phyloP scores from a whole-genome alignment of 2,888 invertebrate genomes.

The Hesperia comma region DNA sequence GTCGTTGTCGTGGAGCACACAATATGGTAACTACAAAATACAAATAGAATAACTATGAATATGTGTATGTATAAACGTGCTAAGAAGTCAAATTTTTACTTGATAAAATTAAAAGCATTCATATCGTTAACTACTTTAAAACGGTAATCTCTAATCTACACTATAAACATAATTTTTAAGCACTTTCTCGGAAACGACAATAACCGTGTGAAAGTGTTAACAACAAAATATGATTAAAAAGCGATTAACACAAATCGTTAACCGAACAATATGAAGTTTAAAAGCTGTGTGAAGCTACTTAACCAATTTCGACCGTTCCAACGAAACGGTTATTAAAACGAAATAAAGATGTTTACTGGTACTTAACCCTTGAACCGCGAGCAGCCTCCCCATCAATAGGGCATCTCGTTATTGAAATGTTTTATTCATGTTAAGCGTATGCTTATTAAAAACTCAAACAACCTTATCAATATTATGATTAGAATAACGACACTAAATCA shows the following conservation, averaged over 20 bases:
- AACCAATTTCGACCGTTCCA: slow-evolving; percentile 60
- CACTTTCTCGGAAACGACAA: slow-evolving; percentile 44
- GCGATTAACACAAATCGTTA: slow-evolving; percentile 44
- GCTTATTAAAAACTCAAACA: slow-evolving; percentile 33
- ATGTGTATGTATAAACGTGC: slow-evolving; percentile 6
- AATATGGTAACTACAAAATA: too few relatives aligned
- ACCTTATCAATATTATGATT: slow-evolving; percentile 34
- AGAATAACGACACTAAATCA: slow-evolving; percentile 28
- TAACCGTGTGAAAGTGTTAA: slow-evolving; percentile 61
- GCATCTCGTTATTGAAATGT: slow-evolving; percentile 46
- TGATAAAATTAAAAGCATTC: too few relatives aligned
- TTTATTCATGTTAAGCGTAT: slow-evolving; percentile 37
- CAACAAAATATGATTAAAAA: slow-evolving; percentile 56
- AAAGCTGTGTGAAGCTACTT: slow-evolving; percentile 42
- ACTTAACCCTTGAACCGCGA: slow-evolving; percentile 73
- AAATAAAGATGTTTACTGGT: slow-evolving; percentile 75
- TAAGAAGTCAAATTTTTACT: not conserved
- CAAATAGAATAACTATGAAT: not conserved
- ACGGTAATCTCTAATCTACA: too few relatives aligned
- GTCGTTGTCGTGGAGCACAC: not conserved
- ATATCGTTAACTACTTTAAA: too few relatives aligned
- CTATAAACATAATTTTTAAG: not conserved
- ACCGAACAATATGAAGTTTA: slow-evolving; percentile 22
- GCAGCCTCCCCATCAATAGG: slow-evolving; percentile 64
- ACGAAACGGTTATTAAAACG: slow-evolving; percentile 63